phyloP scores from a whole-genome alignment of 2,113 vertebrate species.

The rabbit (Oryctolagus cuniculus) region DNA sequence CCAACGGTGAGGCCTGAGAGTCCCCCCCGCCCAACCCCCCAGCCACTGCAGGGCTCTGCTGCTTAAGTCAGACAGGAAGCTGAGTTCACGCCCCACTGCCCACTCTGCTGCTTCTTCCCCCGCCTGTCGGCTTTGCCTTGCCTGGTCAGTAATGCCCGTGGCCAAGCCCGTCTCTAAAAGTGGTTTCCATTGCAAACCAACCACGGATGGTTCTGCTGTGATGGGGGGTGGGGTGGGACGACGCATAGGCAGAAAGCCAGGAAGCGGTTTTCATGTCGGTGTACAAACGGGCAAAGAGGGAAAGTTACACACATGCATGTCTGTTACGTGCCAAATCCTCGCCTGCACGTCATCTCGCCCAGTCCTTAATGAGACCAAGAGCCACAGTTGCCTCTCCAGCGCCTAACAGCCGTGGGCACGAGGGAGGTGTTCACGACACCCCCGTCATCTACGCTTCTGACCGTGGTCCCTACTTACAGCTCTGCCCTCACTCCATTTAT shows the following conservation, averaged over 20 bases:
- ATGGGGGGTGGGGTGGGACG: not conserved
- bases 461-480: not conserved
- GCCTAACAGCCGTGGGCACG: not conserved
- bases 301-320: conserved; percentile 31
- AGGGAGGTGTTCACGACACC: not conserved
- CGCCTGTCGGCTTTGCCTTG: not conserved
- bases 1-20: not conserved
- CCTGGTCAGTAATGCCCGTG: not conserved
- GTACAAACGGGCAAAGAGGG: conserved; percentile 58
- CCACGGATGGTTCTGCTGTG: not conserved
- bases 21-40: too few species aligned
- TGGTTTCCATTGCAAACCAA: not conserved
- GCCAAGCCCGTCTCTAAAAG: not conserved
- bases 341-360: too few species aligned
- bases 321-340: not conserved
- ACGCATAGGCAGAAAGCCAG: not conserved
- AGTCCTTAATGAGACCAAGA: not conserved
- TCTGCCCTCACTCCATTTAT: not conserved
- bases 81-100: rapidly evolving
- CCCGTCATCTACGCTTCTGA: not conserved
- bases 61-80: not conserved
- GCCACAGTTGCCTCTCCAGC: not conserved
- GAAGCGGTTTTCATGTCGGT: conserved; percentile 36
- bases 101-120: not conserved
- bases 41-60: not conserved